Evolutionary conservation across 2,113 vertebrate species (phyloP), one percentile per base, ranked within the genome.

Genomic region (Cryptomyrus ogoouensis): DNA sequence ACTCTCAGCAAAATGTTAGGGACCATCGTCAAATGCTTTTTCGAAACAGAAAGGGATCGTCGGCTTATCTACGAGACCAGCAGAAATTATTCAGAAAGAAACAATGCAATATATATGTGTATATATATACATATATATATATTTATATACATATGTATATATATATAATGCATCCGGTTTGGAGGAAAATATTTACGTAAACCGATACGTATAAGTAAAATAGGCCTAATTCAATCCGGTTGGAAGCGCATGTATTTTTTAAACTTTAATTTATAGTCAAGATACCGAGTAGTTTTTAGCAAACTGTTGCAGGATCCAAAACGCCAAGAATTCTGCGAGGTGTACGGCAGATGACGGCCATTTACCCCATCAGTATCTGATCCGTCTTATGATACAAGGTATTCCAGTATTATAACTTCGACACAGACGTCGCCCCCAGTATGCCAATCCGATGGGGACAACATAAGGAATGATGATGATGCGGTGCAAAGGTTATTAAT

Each of bases 1-100:
- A 96, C 95, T 96, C 96, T 95, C 96, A 96, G 96, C 96, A 96
- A 95, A 96, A 95, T 94, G 95, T 96, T 94, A 96, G 96, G 96
- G 96, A 95, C 95, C 94, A 95, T 96, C 95, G 91, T 92, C 92
- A 95, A 96, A 95, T 95, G 94, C 93, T 93, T 93, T 88, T 90
- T 94, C 92, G 91, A 90, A 93, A 92, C 94, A 94, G 92, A 92
- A 91, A 91, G 93, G 93, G 93, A 94, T 93, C 93, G 94, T 95
- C 94, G 94, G 93, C 91, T 91, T 93, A 93, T 91, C 93, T 93
- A 92, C 92, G 93, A 88, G 91, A 93, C 92, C 84, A 88, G 80
- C 12, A n/a, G 42, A 85, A 66, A 70, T 24, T 12, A 44, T 19
- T 31, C 19, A 52, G 21, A 35, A 87, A 70, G 10, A 49, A 27